Conservation (phyloP, 2,888 invertebrate species). For the Amphipyra tragopoginis region DNA sequence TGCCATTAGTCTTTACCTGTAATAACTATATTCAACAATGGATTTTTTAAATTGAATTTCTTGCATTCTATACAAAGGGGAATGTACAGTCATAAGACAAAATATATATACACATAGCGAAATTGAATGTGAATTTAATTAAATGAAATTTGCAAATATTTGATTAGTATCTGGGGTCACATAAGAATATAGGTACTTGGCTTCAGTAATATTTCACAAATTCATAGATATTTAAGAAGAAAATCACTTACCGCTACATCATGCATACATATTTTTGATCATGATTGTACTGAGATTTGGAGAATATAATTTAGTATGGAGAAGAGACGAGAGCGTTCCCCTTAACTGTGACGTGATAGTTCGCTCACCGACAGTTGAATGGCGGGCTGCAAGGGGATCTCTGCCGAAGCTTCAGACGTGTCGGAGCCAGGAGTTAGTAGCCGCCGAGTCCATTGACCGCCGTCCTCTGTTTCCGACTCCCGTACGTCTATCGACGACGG, state of each 20-base stretch:
- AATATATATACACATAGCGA: neutral
- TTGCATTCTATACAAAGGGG: too few species aligned
- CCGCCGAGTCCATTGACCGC: slow-evolving; percentile 75
- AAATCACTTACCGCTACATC: slow-evolving; percentile 5
- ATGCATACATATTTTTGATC: neutral
- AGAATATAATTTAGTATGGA: slow-evolving; percentile 41
- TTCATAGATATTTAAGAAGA: neutral
- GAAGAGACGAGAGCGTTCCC: slow-evolving; percentile 32
- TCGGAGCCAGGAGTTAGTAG: slow-evolving; percentile 80
- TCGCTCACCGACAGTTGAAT: slow-evolving; percentile 80
- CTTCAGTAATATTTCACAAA: too few species aligned
- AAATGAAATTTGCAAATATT: neutral
- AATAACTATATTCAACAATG: slow-evolving; percentile 1
- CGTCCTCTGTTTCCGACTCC: slow-evolving; percentile 74
- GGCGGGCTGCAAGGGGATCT: slow-evolving; percentile 82
- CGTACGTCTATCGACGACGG: slow-evolving; percentile 73
- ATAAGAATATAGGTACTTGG: too few species aligned
- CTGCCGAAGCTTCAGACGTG: slow-evolving; percentile 79
- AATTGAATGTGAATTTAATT: neutral
- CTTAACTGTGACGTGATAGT: slow-evolving; percentile 75
- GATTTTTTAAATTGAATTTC: neutral
- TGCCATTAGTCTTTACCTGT: slow-evolving; percentile 12
- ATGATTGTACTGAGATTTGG: slow-evolving; percentile 28
- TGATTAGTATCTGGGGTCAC: neutral
- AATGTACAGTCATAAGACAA: too few species aligned